phyloP scores from a whole-genome alignment of 2,888 invertebrate genomes.

The Ephialtes manifestator region DNA sequence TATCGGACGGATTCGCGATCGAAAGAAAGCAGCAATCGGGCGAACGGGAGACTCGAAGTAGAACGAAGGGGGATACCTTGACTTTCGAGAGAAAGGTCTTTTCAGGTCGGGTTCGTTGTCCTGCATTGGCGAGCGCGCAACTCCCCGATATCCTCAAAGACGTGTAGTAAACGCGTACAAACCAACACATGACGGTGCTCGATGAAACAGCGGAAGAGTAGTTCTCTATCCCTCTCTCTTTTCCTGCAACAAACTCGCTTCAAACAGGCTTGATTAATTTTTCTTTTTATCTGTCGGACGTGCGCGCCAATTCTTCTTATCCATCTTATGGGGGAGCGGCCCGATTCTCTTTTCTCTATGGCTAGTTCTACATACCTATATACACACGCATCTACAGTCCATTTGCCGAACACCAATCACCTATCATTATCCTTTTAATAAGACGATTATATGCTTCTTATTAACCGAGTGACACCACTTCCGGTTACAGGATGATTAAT shows the following conservation, averaged over 20 bases:
- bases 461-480: too few species aligned
- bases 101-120: slow-evolving; percentile 75
- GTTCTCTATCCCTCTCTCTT: slow-evolving; percentile 5
- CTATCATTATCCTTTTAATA: neutral
- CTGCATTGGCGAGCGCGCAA: slow-evolving; percentile 68
- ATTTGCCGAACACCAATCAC: neutral
- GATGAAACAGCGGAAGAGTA: neutral
- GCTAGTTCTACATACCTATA: too few species aligned
- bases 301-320: slow-evolving; percentile 8
- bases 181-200: neutral
- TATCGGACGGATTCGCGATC: slow-evolving; percentile 45
- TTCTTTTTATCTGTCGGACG: neutral
- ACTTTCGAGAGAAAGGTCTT: slow-evolving; percentile 77
- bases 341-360: neutral
- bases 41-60: slow-evolving; percentile 65
- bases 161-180: slow-evolving; percentile 16
- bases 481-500: too few species aligned
- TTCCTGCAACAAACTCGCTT: slow-evolving; percentile 10
- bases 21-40: slow-evolving; percentile 63
- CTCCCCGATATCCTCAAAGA: slow-evolving; percentile 31
- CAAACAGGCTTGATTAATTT: slow-evolving; percentile 19
- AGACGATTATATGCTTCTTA: neutral
- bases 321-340: neutral
- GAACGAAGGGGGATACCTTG: slow-evolving; percentile 71
- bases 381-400: neutral